These are phyloP conservation scores for Thecophora atra DNA, from an alignment of 2,888 invertebrate species.

Conservation along the genomic window DNA sequence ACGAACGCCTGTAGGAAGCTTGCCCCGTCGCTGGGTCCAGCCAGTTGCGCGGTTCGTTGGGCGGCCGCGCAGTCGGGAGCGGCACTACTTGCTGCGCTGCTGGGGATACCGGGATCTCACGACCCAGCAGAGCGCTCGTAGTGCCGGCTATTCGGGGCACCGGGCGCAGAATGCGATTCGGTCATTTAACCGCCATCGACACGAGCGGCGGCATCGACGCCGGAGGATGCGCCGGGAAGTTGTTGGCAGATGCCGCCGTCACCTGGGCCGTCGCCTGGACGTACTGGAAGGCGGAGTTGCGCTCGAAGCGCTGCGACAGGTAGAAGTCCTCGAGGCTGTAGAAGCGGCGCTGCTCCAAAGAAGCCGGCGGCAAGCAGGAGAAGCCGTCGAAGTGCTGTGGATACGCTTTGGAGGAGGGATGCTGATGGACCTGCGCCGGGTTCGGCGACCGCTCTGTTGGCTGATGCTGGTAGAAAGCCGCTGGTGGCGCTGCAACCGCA, in stretches of 20 bases:
- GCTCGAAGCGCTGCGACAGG: conserved; percentile 62
- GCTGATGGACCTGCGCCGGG: conserved; percentile 17
- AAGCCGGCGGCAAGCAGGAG: conserved; percentile 53
- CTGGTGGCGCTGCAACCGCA: conserved; percentile 21
- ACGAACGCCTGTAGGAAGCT: background rate
- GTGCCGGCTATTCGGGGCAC: conserved; percentile 62
- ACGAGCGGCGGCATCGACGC: conserved; percentile 42
- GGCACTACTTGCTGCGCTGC: conserved; percentile 2
- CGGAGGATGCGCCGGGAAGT: conserved; percentile 48
- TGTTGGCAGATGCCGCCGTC: conserved; percentile 54
- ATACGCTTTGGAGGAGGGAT: conserved; percentile 43
- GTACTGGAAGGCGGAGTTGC: conserved; percentile 65
- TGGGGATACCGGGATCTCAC: conserved; percentile 37
- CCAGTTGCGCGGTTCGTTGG: background rate
- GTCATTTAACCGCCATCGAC: conserved; percentile 49
- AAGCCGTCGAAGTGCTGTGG: conserved; percentile 55
- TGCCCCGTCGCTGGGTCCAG: conserved; percentile 7
- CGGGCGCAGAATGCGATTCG: conserved; percentile 54
- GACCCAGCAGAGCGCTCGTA: conserved; percentile 44
- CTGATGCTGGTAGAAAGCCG: background rate
- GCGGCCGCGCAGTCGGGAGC: conserved; percentile 16
- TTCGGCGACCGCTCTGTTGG: background rate
- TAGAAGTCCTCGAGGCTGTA: conserved; percentile 64
- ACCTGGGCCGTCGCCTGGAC: conserved; percentile 61
- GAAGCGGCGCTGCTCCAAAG: conserved; percentile 60